Evolutionary conservation across 1,140 invertebrate genomes (phyloP), one percentile per base, ranked within the genome.

Genomic region (Drosophila yakuba): DNA sequence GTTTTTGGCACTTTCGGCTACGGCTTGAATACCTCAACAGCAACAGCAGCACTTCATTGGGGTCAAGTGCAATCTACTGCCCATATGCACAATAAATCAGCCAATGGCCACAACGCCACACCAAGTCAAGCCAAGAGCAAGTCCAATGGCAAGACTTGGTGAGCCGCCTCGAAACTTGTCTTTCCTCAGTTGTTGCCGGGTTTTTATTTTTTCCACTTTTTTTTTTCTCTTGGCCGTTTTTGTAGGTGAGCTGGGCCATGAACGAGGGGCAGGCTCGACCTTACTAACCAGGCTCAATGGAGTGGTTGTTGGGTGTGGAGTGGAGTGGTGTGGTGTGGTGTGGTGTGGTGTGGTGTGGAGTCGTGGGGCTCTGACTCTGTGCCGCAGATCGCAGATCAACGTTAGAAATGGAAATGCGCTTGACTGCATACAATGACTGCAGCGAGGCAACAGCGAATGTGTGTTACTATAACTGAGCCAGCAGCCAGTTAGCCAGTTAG

Each of bases 361-460:
- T 80, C 68, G 81, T 83, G 56, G 78, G 56, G 78, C 74, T 83
- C 75, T 67, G 20, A 74, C 74, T 83, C 75, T 67, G 20, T 25
- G 43, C 35, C 74, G 78, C 82, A 86, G 84, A 89, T 89, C 80
- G 84, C 84, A 80, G 84, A 89, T 89, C 84, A 89, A 80, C 80
- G 88, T 91, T 91, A 89, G 88, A 88, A 91, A 91, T 91, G 88
- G 88, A 90, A 91, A 90, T 90, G 88, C 82, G 88, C 88, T 91
- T 90, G 82, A 80, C 64, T 90, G 82, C 86, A 90, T 86, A 90
- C 86, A 90, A 90, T 90, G 83, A 74, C 54, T 47, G 38, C 63
- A 55, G 52, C 81, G 62, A 32, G 32, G 25, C 75, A 74, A 38
- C 54, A 23, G 58, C 47, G 64, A 89, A 78, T 88, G 78, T 85